Base-by-base conservation (phyloP, 1,140 invertebrate genomes). In the Brachionus manjavacas region DNA sequence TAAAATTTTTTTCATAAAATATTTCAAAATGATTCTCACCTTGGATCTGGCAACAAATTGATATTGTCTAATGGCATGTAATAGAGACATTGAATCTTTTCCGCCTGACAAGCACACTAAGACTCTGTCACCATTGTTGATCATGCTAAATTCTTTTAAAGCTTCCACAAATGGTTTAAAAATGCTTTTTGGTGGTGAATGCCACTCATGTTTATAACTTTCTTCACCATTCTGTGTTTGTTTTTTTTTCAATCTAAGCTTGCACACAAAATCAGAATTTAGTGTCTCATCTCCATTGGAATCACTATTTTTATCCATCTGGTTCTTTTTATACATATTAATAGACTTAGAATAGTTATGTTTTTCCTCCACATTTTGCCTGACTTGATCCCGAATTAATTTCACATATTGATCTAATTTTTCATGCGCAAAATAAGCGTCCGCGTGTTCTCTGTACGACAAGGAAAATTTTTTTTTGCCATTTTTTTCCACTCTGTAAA, bases 41-140 rank as follows among this genome's bases (percentile, higher is more conserved):
- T 88, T 88, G 25, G 85, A 85, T 79, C 85, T 88, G 35, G 92
- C 91, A 87, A 95, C 93, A 88, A 92, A 94, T 89, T 94, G 93
- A 88, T 94, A 95, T 87, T 96, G 94, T 79, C 93, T 92, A 84
- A 96, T 90, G 1, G 93, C 93, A 87, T 96, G 95, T 0, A 96
- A 89, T 0, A 96, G 89, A 1, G 93, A 92, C 1, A 96, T 88
- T 0, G 95, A 96, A 87, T 94, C 93, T 84, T 93, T 93, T 0
- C 94, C 93, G 0, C 93, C 94, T 0, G 94, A 93, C n/a, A 96
- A 89, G 88, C 95, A 96, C 1, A 96, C 92, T 85, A 96, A 89
- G 11, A 96, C 92, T 78, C 92, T 91, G 87, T 97, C 95, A 2
- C 93, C 94, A 87, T 94, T 91, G 84, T 92, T 91, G 16, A 97